phyloP scores from a whole-genome alignment of 35 echinoderm and acorn worm genomes.

The Apostichopus japonicus region DNA sequence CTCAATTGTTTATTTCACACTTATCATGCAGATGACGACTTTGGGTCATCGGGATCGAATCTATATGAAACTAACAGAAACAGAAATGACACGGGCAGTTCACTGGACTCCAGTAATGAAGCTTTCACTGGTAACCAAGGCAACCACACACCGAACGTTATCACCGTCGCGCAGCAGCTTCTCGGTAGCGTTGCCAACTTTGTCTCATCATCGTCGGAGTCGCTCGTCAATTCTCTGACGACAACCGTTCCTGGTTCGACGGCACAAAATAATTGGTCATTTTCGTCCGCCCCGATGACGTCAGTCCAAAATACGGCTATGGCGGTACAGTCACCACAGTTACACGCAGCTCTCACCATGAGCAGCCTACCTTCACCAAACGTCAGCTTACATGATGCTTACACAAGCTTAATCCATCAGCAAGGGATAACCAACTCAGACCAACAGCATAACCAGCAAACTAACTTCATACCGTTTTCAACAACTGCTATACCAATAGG shows the following conservation, averaged over 20 bases:
- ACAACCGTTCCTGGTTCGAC: background rate
- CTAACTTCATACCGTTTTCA: background rate
- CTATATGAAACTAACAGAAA: conserved; percentile 5
- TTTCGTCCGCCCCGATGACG: background rate
- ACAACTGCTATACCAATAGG: background rate
- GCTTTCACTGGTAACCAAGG: background rate
- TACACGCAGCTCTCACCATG: conserved; percentile 46
- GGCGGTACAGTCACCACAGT: conserved; percentile 4
- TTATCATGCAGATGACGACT: background rate
- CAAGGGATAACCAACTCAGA: background rate
- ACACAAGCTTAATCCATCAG: background rate
- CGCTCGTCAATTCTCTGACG: background rate
- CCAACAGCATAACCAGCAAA: background rate
- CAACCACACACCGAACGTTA: conserved; percentile 5
- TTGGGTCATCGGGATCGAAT: background rate
- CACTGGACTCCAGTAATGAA: background rate
- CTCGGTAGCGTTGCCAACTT: conserved; percentile 21
- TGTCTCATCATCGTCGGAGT: background rate
- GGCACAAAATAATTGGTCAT: background rate
- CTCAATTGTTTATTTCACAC: background rate
- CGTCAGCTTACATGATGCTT: background rate
- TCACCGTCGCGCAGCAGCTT: background rate
- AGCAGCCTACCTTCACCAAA: background rate
- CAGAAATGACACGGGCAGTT: background rate
- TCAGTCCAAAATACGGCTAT: background rate